Evolutionary conservation across 2,113 vertebrate species (phyloP).

Genomic region (Kobus ellipsiprymnus): DNA sequence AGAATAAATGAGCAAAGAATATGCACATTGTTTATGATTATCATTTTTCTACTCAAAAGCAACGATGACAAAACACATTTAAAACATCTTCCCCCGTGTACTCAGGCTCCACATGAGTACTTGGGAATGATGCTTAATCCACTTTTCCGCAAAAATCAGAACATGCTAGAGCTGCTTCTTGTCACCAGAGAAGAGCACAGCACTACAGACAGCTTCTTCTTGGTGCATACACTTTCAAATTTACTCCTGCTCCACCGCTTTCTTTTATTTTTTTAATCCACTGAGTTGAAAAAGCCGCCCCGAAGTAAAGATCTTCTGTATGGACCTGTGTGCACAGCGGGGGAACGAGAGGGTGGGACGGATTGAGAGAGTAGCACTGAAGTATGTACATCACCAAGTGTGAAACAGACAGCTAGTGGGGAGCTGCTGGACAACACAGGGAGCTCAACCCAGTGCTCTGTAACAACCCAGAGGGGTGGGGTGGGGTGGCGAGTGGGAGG

Average conservation of each 20-base stretch:
- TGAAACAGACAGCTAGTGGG: not conserved
- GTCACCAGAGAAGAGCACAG: not conserved
- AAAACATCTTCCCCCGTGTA: not conserved
- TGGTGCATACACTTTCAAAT: fast-evolving
- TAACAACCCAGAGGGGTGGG: fast-evolving
- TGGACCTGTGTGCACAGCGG: fast-evolving
- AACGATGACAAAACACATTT: not conserved
- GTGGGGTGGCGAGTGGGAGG: fast-evolving
- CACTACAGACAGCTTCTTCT: not conserved
- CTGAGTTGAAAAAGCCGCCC: not conserved
- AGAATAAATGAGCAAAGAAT: not conserved
- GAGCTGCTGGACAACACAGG: not conserved
- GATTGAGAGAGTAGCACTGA: fast-evolving
- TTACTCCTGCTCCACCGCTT: not conserved
- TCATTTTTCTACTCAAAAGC: not conserved
- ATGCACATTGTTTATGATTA: not conserved
- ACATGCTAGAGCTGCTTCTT: not conserved
- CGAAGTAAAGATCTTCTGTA: not conserved
- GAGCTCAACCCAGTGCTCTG: not conserved
- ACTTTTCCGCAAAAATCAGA: not conserved
- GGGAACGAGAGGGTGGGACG: not conserved
- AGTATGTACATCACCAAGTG: fast-evolving
- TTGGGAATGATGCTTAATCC: not conserved
- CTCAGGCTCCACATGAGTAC: not conserved
- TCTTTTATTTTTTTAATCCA: not conserved